A percentile compares a stretch with the other conserved stretches of the same genome.
These are phyloP conservation scores for Pollenia labialis DNA, from an alignment of 2,888 invertebrate genomes.

Conservation along the genomic window DNA sequence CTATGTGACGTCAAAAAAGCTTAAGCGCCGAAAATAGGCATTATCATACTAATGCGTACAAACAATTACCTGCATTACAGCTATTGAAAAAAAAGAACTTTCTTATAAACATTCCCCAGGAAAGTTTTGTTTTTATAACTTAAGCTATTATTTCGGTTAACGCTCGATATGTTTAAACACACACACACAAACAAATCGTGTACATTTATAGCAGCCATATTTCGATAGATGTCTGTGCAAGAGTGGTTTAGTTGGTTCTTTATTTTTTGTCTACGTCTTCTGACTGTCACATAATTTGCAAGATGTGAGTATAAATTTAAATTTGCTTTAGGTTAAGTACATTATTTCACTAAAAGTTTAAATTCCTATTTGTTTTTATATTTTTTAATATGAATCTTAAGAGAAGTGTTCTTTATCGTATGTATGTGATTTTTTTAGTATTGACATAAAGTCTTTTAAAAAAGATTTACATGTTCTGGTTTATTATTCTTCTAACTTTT, in stretches of 20 bases:
- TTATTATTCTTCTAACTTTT: conserved; percentile 68
- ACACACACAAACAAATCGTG: too few relatives aligned
- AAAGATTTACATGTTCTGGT: conserved; percentile 43
- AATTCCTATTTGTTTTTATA: conserved; percentile 52
- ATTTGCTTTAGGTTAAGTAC: conserved; percentile 67
- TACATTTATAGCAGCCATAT: too few relatives aligned
- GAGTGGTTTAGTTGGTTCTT: not conserved
- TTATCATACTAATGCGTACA: too few relatives aligned
- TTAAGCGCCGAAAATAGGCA: too few relatives aligned
- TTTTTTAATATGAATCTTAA: conserved; percentile 24
- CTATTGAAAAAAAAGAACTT: too few relatives aligned
- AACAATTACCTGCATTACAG: too few relatives aligned
- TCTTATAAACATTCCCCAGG: too few relatives aligned
- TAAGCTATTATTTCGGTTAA: too few relatives aligned
- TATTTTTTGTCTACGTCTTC: not conserved
- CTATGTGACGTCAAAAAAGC: too few relatives aligned
- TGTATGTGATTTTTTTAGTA: conserved; percentile 16
- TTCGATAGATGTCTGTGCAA: not conserved
- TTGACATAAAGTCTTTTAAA: conserved; percentile 56
- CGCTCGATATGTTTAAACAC: too few relatives aligned
- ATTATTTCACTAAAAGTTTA: conserved; percentile 62
- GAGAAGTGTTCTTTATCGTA: not conserved
- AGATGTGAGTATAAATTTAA: conserved; percentile 51
- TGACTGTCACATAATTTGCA: not conserved
- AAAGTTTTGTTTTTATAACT: too few relatives aligned